Conservation (phyloP, 1,140 invertebrate genomes). For the Nylanderia fulva region DNA sequence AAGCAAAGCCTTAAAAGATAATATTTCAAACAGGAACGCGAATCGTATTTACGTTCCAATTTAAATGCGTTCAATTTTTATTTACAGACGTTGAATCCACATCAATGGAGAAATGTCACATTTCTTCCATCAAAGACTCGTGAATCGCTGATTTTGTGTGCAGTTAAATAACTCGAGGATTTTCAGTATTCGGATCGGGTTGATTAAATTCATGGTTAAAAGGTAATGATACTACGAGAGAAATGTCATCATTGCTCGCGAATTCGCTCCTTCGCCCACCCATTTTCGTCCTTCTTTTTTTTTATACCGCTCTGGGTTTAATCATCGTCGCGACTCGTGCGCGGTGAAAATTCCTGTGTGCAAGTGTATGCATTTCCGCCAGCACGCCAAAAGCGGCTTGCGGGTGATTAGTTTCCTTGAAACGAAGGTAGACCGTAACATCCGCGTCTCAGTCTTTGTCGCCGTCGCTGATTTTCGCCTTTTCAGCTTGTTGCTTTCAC, state of each 20-base stretch:
- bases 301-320: conserved; percentile 44
- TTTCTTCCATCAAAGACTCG: conserved; percentile 54
- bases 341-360: not conserved
- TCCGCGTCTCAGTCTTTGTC: conserved; percentile 24
- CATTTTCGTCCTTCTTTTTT: conserved; percentile 4
- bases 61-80: conserved; percentile 33
- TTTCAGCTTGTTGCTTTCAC: conserved; percentile 7
- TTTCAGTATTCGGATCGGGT: conserved; percentile 70
- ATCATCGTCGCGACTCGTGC: conserved; percentile 59
- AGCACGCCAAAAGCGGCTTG: conserved; percentile 13
- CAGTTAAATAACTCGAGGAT: conserved; percentile 61
- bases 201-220: conserved; percentile 75
- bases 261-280: conserved; percentile 68
- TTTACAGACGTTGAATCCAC: conserved; percentile 41
- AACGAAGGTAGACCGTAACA: conserved; percentile 15
- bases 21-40: not conserved
- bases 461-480: conserved; percentile 31
- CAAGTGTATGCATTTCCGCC: not conserved
- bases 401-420: conserved; percentile 50
- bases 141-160: not conserved
- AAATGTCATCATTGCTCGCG: conserved; percentile 68
- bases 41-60: too few species aligned
- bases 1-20: not conserved
- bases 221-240: conserved; percentile 68
- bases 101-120: conserved; percentile 32